Evolutionary conservation across 2,797 vertebrate genomes (phyloP).

Genomic region (Tokudaia tokunoshimensis): DNA sequence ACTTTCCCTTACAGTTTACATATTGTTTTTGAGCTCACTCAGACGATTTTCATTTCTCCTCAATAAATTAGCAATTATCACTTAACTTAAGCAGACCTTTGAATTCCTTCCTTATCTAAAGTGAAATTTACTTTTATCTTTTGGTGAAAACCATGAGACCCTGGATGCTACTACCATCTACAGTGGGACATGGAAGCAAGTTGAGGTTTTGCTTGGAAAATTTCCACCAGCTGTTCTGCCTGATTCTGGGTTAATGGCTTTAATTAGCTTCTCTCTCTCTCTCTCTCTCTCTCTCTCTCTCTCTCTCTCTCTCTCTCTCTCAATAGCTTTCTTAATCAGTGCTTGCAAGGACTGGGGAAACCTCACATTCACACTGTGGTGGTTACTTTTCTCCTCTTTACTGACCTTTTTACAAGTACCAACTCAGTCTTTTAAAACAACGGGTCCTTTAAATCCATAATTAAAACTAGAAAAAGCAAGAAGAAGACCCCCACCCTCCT

Average conservation of each 20-base stretch:
- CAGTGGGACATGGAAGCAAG: conserved; percentile 50
- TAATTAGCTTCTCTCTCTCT: conserved; percentile 67
- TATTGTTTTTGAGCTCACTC: conserved; percentile 61
- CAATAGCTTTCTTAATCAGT: conserved; percentile 75
- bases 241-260: conserved; percentile 80
- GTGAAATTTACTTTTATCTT: conserved; percentile 69
- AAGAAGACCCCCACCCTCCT: neutral
- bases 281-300: too few species aligned
- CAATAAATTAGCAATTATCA: conserved; percentile 71
- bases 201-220: conserved; percentile 71
- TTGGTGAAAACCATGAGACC: conserved; percentile 49
- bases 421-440: conserved; percentile 44
- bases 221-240: conserved; percentile 70
- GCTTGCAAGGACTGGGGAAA: conserved; percentile 6
- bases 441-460: conserved; percentile 52
- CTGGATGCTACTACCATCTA: conserved; percentile 8
- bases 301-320: too few species aligned
- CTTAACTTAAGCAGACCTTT: conserved; percentile 77
- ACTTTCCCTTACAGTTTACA: neutral
- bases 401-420: conserved; percentile 63
- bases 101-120: conserved; percentile 69
- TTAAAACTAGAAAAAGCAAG: conserved; percentile 1
- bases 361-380: conserved; percentile 13
- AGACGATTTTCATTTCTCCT: conserved; percentile 67
- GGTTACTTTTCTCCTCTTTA: conserved; percentile 33